Percentiles rank a stretch among this genome's conserved stretches.
These are phyloP conservation scores for Trichogramma dendrolimi DNA, from an alignment of 2,888 invertebrate genomes.

Conservation along the genomic window DNA sequence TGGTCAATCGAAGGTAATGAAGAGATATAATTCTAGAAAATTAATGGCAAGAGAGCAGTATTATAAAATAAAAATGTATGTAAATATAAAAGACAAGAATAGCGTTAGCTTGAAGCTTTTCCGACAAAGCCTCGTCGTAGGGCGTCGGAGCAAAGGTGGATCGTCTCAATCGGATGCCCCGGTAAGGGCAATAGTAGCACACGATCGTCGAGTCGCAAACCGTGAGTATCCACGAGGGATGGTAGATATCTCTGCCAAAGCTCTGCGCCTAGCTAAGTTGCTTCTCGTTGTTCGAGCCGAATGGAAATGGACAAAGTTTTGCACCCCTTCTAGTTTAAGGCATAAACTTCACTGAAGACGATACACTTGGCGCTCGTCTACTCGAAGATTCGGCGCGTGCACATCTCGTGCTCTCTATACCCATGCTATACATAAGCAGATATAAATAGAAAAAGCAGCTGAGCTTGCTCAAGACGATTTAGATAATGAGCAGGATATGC, in stretches of 20 bases:
- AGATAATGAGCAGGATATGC: constrained; percentile 4
- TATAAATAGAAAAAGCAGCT: constrained; percentile 1
- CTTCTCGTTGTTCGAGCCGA: constrained; percentile 32
- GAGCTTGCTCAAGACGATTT: not conserved
- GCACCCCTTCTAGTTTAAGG: constrained; percentile 19
- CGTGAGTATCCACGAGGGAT: constrained; percentile 30
- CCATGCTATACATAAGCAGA: not conserved
- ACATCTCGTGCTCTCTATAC: too few species aligned
- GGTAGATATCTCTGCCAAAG: constrained; percentile 32
- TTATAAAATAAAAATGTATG: too few species aligned
- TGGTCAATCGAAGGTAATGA: too few species aligned
- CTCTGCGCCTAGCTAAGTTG: constrained; percentile 16
- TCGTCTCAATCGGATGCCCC: too few species aligned
- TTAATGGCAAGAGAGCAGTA: too few species aligned
- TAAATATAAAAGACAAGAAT: too few species aligned
- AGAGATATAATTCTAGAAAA: too few species aligned
- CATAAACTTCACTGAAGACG: constrained; percentile 38
- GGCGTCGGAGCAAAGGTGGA: too few species aligned
- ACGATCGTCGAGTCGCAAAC: not conserved
- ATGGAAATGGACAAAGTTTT: constrained; percentile 48
- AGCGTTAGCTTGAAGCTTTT: too few species aligned
- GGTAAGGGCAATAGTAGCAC: too few species aligned
- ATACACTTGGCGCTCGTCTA: constrained; percentile 43
- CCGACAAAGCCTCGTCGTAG: too few species aligned
- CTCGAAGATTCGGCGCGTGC: constrained; percentile 14